Evolutionary conservation across 2,113 vertebrate species (phyloP).

Genomic region (Pipra filicauda): DNA sequence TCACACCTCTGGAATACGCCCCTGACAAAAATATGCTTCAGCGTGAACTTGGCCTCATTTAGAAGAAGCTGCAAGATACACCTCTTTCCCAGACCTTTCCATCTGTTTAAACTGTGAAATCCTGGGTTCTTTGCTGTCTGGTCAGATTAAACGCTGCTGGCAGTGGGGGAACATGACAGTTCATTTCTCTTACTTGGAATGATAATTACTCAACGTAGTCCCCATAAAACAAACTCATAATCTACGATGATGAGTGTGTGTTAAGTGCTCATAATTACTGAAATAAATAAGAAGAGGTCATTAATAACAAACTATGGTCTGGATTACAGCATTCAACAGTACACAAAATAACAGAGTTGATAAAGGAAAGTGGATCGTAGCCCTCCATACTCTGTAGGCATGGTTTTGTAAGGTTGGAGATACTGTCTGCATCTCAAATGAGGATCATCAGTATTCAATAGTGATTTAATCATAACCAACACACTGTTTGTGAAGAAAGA

Average conservation of each 20-base stretch:
- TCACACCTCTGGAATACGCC: conserved; percentile 68
- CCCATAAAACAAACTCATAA: conserved; percentile 48
- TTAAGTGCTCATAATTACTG: conserved; percentile 36
- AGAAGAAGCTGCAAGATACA: conserved; percentile 56
- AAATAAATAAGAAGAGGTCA: conserved; percentile 39
- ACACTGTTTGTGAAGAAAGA: not conserved
- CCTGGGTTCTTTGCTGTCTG: conserved; percentile 60
- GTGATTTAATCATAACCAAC: not conserved
- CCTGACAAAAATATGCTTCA: conserved; percentile 66
- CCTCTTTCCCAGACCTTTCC: conserved; percentile 66
- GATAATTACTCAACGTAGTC: conserved; percentile 53
- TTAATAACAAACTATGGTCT: conserved; percentile 33
- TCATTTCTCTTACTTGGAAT: conserved; percentile 51
- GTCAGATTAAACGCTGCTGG: conserved; percentile 69
- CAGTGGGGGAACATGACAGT: conserved; percentile 52
- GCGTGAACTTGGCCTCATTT: conserved; percentile 51
- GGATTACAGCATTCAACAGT: not conserved
- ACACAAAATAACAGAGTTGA: not conserved
- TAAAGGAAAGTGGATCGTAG: not conserved
- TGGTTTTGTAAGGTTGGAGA: not conserved
- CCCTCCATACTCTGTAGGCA: not conserved
- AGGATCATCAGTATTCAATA: not conserved
- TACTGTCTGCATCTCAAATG: fast-evolving
- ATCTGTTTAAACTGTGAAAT: conserved; percentile 71
- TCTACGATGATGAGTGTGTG: not conserved